Percentiles rank a stretch among this genome's conserved stretches.
These are phyloP conservation scores for Acanthochromis polyacanthus DNA, from an alignment of 2,113 vertebrate genomes.

Conservation along the genomic window DNA sequence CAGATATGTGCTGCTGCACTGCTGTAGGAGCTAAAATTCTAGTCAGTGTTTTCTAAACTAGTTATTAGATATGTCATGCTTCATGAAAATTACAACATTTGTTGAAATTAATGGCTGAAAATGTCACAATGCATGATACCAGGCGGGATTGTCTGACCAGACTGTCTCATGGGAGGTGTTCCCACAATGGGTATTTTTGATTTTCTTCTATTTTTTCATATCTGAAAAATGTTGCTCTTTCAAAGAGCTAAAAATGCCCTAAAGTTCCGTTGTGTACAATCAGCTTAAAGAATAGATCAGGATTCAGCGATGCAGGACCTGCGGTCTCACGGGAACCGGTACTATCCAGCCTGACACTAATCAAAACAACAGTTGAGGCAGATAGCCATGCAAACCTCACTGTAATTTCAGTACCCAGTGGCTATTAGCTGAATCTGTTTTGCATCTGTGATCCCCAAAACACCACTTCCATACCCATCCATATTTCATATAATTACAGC, in stretches of 20 bases:
- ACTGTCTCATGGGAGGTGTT: neutral
- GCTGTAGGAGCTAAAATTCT: neutral
- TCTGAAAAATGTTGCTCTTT: neutral
- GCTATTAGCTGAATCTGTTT: constrained; percentile 31
- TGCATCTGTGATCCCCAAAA: constrained; percentile 18
- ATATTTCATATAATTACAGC: constrained; percentile 10
- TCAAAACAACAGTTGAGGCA: constrained; percentile 46
- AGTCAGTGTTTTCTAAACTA: neutral
- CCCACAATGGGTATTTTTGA: neutral
- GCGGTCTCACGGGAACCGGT: constrained; percentile 30
- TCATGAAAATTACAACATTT: neutral
- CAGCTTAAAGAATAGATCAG: constrained; percentile 31
- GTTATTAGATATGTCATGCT: neutral
- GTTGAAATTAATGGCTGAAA: neutral
- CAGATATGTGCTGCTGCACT: neutral
- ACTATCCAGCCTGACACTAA: constrained; percentile 37
- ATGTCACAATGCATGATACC: neutral
- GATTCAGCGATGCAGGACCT: constrained; percentile 38
- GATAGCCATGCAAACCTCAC: constrained; percentile 16
- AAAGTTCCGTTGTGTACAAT: constrained; percentile 6
- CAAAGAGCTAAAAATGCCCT: neutral
- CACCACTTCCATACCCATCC: constrained; percentile 5
- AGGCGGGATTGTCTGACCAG: neutral
- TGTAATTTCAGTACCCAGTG: constrained; percentile 22
- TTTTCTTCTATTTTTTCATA: neutral